A percentile compares a stretch with the other conserved stretches of the same genome.
These are phyloP conservation scores for Cecropterus lyciades DNA, from an alignment of 1,140 invertebrate genomes.

Conservation along the genomic window DNA sequence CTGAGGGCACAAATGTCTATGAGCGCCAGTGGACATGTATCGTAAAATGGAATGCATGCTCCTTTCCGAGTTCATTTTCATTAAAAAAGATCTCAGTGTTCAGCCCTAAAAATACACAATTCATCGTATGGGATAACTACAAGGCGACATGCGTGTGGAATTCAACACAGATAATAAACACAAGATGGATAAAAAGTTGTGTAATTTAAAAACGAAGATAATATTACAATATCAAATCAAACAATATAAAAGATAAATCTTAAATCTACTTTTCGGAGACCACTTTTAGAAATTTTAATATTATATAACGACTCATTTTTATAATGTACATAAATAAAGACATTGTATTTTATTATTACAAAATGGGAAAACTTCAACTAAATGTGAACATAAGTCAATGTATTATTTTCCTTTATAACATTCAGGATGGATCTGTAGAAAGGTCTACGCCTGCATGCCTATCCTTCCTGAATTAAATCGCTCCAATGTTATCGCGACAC, in stretches of 20 bases:
- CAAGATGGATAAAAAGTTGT: slow-evolving; percentile 14
- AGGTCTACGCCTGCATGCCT: too few relatives aligned
- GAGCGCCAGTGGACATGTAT: too few relatives aligned
- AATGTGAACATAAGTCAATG: too few relatives aligned
- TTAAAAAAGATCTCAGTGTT: neutral
- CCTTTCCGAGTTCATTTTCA: neutral
- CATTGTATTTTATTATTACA: too few relatives aligned
- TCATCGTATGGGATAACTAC: neutral
- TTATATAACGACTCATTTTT: neutral
- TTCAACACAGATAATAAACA: slow-evolving; percentile 5
- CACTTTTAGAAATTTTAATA: neutral
- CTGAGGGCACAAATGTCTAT: too few relatives aligned
- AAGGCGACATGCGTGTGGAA: neutral
- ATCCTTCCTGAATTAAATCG: too few relatives aligned
- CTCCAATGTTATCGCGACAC: too few relatives aligned
- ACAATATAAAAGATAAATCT: slow-evolving; percentile 16
- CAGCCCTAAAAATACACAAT: neutral
- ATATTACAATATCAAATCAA: slow-evolving; percentile 13
- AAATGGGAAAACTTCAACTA: too few relatives aligned
- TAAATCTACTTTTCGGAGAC: slow-evolving; percentile 3
- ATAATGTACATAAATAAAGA: too few relatives aligned
- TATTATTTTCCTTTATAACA: too few relatives aligned
- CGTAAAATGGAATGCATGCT: too few relatives aligned
- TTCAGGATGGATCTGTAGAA: too few relatives aligned
- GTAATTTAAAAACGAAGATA: slow-evolving; percentile 7